Base-by-base conservation (phyloP, 2,888 invertebrate genomes). In the Belgica antarctica region DNA sequence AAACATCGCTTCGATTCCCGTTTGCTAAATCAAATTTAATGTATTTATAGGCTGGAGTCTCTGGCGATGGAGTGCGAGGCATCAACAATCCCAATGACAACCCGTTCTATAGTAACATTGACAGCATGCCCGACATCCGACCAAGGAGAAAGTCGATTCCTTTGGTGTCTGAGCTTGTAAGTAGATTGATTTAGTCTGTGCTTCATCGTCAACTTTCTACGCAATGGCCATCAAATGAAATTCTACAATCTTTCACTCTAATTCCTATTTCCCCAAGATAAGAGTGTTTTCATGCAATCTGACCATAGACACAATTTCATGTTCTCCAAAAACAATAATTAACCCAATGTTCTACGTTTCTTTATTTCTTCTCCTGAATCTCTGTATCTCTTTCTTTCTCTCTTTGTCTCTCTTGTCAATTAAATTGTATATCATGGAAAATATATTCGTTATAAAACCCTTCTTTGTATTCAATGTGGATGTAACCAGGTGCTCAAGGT, bases 41-140 rank as follows among this genome's bases (percentile, higher is more conserved):
- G 1, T 25, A 7, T 24, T 59, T 5, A 59, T 27, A 59, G 59
- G 59, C 5, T 19, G 59, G 59, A 59, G 59, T 22, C 10, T 47
- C 52, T 22, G 68, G 68, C 1, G 70, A 61, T 24, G 69, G 61
- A 10, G 70, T 57, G 24, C 61, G 70, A n/a, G 70, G 70, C 8
- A 19, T 82, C 83, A 90, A 90, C 75, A 93, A 93, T 78, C 91
- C 94, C 19, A 92, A 94, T 74, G 94, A 96, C 82, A 97, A 97
- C 83, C 95, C 97, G 8, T 99, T 99, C 85, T 99, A 98, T 86
- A 96, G 96, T 82, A 96, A 95, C 81, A 99, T 99, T 83, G 98
- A 99, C 86, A 98, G 97, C 78, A 97, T 96, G 94, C 98, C 99
- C 65, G 97, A 98, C 81, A 97, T 99, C 81, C 89, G 96, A 77